Evolutionary conservation across 2,113 vertebrate species (phyloP), one percentile per base, ranked within the genome.

Genomic region (Acrocephalus kingi): DNA sequence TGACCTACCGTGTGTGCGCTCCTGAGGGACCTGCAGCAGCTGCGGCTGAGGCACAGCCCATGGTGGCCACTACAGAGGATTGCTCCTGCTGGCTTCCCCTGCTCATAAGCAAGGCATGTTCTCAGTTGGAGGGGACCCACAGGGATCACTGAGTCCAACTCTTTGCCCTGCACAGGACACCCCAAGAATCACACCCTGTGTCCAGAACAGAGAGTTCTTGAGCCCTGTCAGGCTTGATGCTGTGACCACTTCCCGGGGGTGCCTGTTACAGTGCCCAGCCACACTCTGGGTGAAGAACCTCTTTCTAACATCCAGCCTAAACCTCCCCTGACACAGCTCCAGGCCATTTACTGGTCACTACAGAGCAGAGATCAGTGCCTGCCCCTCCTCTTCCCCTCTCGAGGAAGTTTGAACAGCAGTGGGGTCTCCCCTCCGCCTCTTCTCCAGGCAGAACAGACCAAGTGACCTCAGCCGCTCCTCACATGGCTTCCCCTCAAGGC

Each of bases 1-100:
- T 48, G 48, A 31, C 3, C 6, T 22, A 6, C 19, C 28, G 23
- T 8, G 4, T 37, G 43, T 22, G 21, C 0, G 1, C 22, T 54
- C 37, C 46, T 22, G 37, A 33, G 33, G 25, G 37, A 11, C 33
- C 55, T 27, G 54, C 55, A 61, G 54, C 55, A 61, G 63, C 12
- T 3, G 3, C 0, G 1, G 25, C 62, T 11, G 72, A 43, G 83
- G 73, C 73, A 54, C 22, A 52, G 46, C 46, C 28, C 18, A 1
- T 17, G 9, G 54, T 2, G 14, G 27, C 33, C 22, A 4, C 54
- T 16, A 5, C 22, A 6, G 64, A 33, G 33, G 28, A 5, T 6
- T 23, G 73, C 28, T 46, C 18, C 30, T 33, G 27, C 54, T 37
- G 84, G 11, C 55, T 37, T 39, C 8, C 27, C 19, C 8, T 15